These are phyloP conservation scores for Bothrops jararaca DNA, from an alignment of 2,113 vertebrate genomes.

Conservation along the genomic window DNA sequence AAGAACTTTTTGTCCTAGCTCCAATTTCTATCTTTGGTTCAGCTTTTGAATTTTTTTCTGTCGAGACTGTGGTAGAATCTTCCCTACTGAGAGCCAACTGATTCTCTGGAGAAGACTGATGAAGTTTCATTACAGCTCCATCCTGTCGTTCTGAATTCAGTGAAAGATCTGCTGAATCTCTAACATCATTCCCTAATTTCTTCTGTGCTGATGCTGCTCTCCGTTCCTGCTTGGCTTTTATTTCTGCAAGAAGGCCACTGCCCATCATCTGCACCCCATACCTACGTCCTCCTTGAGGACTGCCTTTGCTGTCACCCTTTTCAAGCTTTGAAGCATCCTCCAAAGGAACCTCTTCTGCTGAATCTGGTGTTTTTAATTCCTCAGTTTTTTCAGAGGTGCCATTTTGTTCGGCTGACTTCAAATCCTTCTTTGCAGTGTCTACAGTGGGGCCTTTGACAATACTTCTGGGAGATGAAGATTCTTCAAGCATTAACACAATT, in stretches of 20 bases:
- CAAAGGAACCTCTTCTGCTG: conserved; percentile 75
- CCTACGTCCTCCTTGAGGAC: conserved; percentile 84
- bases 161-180: conserved; percentile 63
- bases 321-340: conserved; percentile 70
- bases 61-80: conserved; percentile 58
- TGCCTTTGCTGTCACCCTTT: conserved; percentile 73
- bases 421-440: conserved; percentile 66
- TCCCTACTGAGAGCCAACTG: conserved; percentile 66
- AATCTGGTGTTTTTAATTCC: conserved; percentile 85
- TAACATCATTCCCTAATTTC: conserved; percentile 73
- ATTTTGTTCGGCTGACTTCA: conserved; percentile 56
- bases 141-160: conserved; percentile 78
- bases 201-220: conserved; percentile 82
- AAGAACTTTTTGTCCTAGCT: conserved; percentile 71
- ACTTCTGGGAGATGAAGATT: conserved; percentile 80
- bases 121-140: conserved; percentile 76
- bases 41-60: conserved; percentile 76
- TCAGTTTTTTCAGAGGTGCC: conserved; percentile 78
- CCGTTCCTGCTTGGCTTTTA: conserved; percentile 96
- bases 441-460: conserved; percentile 68
- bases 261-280: conserved; percentile 93
- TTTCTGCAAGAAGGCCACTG: conserved; percentile 89
- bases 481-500: conserved; percentile 69
- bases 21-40: conserved; percentile 77
- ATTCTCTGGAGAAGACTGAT: conserved; percentile 70